Percentiles rank a stretch among this genome's conserved stretches.
These are phyloP conservation scores for Cosmorhoe ocellata DNA, from an alignment of 2,888 invertebrate species.

Conservation along the genomic window DNA sequence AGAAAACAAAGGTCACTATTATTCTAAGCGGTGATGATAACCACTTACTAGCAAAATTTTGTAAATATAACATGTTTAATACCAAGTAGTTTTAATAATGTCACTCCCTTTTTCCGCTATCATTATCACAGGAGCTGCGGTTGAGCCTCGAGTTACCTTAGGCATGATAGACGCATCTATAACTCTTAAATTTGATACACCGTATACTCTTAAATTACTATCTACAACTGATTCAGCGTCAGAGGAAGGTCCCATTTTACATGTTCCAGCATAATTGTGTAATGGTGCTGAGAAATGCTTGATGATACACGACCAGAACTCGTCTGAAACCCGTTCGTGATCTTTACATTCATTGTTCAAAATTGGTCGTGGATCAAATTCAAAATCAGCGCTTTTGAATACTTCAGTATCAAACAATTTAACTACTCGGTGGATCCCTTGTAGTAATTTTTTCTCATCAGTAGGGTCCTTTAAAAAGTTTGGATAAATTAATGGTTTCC, in stretches of 20 bases:
- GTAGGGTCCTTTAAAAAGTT: constrained; percentile 65
- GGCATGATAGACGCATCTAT: constrained; percentile 74
- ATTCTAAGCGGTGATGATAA: constrained; percentile 47
- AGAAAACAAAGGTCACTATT: constrained; percentile 63
- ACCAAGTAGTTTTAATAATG: constrained; percentile 74
- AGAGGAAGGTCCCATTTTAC: constrained; percentile 70
- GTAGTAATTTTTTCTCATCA: constrained; percentile 66
- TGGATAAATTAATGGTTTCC: constrained; percentile 71
- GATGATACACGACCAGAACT: constrained; percentile 76
- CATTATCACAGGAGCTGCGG: constrained; percentile 75
- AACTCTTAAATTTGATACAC: constrained; percentile 64
- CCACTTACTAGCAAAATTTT: constrained; percentile 7
- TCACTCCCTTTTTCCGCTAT: constrained; percentile 78
- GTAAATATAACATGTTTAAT: constrained; percentile 59
- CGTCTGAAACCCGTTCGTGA: constrained; percentile 64
- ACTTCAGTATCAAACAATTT: constrained; percentile 74
- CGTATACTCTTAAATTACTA: constrained; percentile 60
- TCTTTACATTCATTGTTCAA: constrained; percentile 69
- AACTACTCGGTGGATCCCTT: constrained; percentile 69
- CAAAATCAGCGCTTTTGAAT: constrained; percentile 63
- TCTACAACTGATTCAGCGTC: constrained; percentile 73
- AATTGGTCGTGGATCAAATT: constrained; percentile 69
- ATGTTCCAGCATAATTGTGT: constrained; percentile 74
- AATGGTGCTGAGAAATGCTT: constrained; percentile 69
- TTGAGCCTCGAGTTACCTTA: constrained; percentile 71